Conservation (phyloP, 1,140 invertebrate genomes). For the Agraylea sexmaculata region DNA sequence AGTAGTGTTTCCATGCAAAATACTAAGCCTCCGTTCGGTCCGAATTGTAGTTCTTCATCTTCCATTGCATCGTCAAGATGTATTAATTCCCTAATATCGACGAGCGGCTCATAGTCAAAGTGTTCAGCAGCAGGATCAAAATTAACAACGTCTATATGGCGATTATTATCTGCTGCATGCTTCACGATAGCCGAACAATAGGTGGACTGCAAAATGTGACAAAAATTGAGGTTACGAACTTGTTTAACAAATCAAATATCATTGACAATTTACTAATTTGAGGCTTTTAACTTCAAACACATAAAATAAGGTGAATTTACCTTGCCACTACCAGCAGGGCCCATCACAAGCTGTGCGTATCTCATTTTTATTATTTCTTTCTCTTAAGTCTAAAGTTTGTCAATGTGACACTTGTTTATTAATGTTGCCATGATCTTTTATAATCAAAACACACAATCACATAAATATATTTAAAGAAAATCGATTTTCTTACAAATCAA, state of each 20-base stretch:
- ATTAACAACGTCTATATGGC: constrained; percentile 82
- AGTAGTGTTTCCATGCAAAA: constrained; percentile 94
- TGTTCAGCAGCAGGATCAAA: constrained; percentile 95
- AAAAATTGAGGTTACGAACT: constrained; percentile 4
- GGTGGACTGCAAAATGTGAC: constrained; percentile 58
- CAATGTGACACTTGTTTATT: not conserved
- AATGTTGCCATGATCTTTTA: not conserved
- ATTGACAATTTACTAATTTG: not conserved
- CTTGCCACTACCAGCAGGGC: constrained; percentile 92
- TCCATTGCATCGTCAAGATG: constrained; percentile 95
- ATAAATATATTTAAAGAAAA: no score
- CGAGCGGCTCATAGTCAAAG: constrained; percentile 81
- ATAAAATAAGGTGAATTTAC: constrained; percentile 33
- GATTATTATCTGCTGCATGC: constrained; percentile 63
- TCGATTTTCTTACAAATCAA: no score
- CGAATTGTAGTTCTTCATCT: constrained; percentile 87
- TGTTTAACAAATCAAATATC: not conserved
- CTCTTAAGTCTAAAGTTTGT: not conserved
- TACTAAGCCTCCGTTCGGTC: constrained; percentile 93
- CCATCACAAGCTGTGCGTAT: constrained; percentile 89
- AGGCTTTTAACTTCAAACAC: not conserved
- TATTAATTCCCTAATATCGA: constrained; percentile 89
- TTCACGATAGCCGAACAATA: constrained; percentile 85
- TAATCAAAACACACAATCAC: no score
- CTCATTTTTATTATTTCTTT: constrained; percentile 50